Conservation (phyloP, 2,113 vertebrate genomes). For the Hystrix brachyura region DNA sequence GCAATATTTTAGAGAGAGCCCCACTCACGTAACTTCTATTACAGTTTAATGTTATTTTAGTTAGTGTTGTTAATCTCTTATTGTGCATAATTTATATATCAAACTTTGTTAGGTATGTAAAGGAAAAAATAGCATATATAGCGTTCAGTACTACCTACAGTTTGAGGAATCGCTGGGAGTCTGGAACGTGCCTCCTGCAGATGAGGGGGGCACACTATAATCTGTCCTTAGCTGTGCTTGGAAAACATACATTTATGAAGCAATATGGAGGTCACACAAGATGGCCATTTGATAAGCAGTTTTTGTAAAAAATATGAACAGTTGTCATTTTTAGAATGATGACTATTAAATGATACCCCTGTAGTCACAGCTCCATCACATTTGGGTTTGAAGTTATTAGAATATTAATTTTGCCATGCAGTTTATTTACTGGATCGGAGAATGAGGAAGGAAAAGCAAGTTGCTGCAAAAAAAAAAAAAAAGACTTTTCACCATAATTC, state of each 20-base stretch:
- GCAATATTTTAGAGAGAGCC: background rate
- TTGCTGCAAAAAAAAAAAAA: constrained; percentile 24
- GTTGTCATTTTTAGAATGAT: constrained; percentile 26
- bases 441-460: constrained; percentile 12
- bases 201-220: background rate
- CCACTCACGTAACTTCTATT: background rate
- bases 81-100: background rate
- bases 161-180: too few species aligned
- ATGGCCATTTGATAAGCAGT: background rate
- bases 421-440: background rate
- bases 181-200: background rate
- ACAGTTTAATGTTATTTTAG: background rate
- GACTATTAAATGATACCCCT: constrained; percentile 40
- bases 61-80: background rate
- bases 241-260: background rate
- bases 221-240: background rate
- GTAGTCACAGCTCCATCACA: background rate
- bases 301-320: constrained; percentile 26
- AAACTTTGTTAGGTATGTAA: background rate
- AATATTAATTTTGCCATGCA: constrained; percentile 23
- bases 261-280: background rate
- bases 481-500: constrained; percentile 25
- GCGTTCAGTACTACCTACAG: background rate
- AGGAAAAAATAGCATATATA: background rate
- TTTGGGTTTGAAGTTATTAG: background rate